phyloP scores from a whole-genome alignment of 2,797 vertebrate genomes.

The Ciconia nigra region DNA sequence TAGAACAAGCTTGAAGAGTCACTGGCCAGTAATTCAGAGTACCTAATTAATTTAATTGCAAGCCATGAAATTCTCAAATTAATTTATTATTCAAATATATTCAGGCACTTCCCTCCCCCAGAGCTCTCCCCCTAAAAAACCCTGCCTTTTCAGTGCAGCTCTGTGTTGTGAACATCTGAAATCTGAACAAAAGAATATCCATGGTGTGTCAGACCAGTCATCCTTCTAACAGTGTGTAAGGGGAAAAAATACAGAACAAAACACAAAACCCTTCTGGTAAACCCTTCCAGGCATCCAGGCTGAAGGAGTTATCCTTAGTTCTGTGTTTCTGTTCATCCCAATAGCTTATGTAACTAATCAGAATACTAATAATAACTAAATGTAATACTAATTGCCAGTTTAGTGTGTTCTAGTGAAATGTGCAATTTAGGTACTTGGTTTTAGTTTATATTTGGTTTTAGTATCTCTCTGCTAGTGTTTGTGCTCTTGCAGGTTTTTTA shows the following conservation, averaged over 20 bases:
- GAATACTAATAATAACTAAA: background rate
- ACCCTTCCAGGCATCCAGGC: background rate
- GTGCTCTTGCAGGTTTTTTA: background rate
- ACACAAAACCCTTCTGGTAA: background rate
- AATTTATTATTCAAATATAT: slow-evolving; percentile 61
- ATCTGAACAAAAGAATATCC: background rate
- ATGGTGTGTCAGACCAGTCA: background rate
- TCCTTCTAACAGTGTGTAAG: background rate
- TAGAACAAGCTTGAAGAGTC: slow-evolving; percentile 3
- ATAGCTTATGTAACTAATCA: background rate
- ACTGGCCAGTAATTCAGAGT: slow-evolving; percentile 9
- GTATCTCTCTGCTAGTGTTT: background rate
- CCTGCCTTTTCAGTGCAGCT: background rate
- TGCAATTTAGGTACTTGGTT: background rate
- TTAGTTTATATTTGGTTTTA: background rate
- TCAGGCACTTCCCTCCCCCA: background rate
- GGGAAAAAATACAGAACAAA: background rate
- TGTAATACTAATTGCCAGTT: background rate
- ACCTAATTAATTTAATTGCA: slow-evolving; percentile 48
- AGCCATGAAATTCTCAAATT: slow-evolving; percentile 30
- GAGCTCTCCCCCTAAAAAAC: background rate
- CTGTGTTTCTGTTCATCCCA: background rate
- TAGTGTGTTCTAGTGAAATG: background rate
- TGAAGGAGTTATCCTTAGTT: background rate
- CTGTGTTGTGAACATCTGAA: slow-evolving; percentile 5